phyloP scores from a whole-genome alignment of 2,797 vertebrate genomes.

The Eulemur rubriventer region DNA sequence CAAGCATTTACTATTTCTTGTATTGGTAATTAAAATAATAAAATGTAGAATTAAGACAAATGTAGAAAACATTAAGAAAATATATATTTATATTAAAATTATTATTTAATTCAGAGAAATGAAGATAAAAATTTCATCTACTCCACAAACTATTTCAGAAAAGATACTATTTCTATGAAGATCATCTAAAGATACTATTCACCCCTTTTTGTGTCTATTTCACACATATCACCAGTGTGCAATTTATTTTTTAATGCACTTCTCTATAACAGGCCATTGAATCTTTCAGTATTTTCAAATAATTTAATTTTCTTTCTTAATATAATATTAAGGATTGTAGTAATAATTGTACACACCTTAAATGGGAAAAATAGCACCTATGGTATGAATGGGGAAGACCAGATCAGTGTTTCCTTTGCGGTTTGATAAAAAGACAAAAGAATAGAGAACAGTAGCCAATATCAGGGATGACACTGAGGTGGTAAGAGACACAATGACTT shows the following conservation, averaged over 20 bases:
- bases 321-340: conserved; percentile 48
- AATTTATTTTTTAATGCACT: background rate
- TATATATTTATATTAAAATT: conserved; percentile 9
- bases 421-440: conserved; percentile 70
- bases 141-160: background rate
- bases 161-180: conserved; percentile 14
- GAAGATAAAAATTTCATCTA: conserved; percentile 32
- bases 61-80: background rate
- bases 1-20: background rate
- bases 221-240: background rate
- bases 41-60: background rate
- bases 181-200: background rate
- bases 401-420: conserved; percentile 40
- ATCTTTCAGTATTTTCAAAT: conserved; percentile 39
- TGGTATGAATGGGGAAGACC: background rate
- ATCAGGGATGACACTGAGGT: conserved; percentile 41
- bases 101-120: conserved; percentile 16
- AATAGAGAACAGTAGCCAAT: conserved; percentile 52
- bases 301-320: background rate
- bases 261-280: conserved; percentile 6
- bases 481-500: conserved; percentile 63
- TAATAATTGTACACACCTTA: conserved; percentile 51
- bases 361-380: conserved; percentile 34
- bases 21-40: background rate
- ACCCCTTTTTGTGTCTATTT: background rate